Evolutionary conservation across 1,140 invertebrate genomes (phyloP).

Genomic region (Linepithema humile): DNA sequence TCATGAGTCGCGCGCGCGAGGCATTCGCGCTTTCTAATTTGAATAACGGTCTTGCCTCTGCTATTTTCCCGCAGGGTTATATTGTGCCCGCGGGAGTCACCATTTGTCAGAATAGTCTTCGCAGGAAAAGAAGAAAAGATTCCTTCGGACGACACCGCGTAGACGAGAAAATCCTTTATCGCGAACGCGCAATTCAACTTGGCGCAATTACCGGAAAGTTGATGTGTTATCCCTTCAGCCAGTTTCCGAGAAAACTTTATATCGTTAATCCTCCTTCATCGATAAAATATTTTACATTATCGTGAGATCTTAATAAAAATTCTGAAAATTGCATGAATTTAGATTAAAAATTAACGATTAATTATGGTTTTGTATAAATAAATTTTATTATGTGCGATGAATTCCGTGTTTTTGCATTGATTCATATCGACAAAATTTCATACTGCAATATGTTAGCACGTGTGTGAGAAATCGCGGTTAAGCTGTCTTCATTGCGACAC

Average conservation of each 20-base stretch:
- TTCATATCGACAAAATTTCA: constrained; percentile 4
- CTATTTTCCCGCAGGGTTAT: constrained; percentile 36
- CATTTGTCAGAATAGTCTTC: neutral
- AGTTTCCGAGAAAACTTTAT: constrained; percentile 3
- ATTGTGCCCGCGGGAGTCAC: neutral
- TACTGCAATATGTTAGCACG: neutral
- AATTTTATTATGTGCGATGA: too few relatives aligned
- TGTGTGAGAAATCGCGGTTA: constrained; percentile 18
- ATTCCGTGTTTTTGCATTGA: too few relatives aligned
- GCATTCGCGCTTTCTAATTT: constrained; percentile 61
- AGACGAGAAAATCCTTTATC: neutral
- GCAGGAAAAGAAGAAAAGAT: neutral
- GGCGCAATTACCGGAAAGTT: constrained; percentile 1
- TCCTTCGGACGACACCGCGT: neutral
- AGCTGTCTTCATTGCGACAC: constrained; percentile 10
- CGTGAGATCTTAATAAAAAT: neutral
- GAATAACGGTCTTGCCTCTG: constrained; percentile 57
- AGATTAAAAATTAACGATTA: neutral
- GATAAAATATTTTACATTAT: neutral
- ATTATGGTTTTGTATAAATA: too few relatives aligned
- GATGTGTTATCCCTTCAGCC: neutral
- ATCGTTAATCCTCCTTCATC: neutral
- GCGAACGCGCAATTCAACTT: neutral
- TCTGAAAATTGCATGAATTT: neutral
- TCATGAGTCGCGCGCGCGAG: constrained; percentile 57